Percentiles rank a stretch among this genome's conserved stretches.
Evolutionary conservation across 2,113 vertebrate species (phyloP).

Genomic region (Corythaeola cristata): DNA sequence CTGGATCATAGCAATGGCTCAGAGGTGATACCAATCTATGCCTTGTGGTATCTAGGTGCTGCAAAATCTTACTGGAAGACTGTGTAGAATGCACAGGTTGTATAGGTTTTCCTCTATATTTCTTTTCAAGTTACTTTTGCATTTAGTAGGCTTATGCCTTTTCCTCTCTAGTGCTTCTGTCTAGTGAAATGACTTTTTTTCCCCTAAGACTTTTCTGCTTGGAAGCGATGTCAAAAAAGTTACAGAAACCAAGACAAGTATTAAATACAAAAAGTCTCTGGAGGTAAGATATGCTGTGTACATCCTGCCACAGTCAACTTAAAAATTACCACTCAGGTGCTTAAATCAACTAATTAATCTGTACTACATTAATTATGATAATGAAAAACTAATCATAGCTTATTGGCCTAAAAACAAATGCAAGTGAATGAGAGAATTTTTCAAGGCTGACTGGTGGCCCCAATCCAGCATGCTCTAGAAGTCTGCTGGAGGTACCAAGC

Average conservation of each 20-base stretch:
- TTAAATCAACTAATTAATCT: constrained; percentile 38
- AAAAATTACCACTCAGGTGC: background rate
- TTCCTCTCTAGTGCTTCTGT: background rate
- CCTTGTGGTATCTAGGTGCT: background rate
- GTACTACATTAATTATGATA: constrained; percentile 28
- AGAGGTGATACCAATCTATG: background rate
- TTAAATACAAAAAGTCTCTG: background rate
- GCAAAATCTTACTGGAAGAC: background rate
- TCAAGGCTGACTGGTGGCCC: background rate
- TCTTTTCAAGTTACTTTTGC: background rate
- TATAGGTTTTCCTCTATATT: background rate
- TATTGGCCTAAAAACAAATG: background rate
- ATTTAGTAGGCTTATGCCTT: background rate
- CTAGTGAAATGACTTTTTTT: background rate
- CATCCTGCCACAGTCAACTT: background rate
- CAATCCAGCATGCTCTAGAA: background rate
- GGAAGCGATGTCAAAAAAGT: background rate
- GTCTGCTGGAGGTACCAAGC: background rate
- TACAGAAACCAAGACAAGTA: background rate
- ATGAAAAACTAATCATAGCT: constrained; percentile 30
- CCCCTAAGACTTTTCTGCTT: background rate
- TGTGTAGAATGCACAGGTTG: background rate
- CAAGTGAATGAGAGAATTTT: background rate
- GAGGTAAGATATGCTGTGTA: background rate
- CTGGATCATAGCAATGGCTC: background rate